A percentile compares a stretch with the other conserved stretches of the same genome.
phyloP scores from a whole-genome alignment of 1,140 invertebrate genomes.

The Temnothorax nylanderi region DNA sequence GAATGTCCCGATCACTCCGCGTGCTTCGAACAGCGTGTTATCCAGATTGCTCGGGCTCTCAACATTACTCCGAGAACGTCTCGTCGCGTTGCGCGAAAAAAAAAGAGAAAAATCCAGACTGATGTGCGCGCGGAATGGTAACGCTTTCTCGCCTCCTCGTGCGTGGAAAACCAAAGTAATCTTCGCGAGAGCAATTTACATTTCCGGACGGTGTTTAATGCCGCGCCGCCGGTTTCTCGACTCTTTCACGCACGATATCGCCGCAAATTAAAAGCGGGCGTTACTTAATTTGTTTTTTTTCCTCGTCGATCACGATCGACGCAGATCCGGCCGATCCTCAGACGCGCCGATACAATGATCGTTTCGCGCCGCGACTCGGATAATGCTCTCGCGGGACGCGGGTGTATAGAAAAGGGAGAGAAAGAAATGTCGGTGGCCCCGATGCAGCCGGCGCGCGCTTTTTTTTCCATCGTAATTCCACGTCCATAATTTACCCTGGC shows the following conservation, averaged over 20 bases:
- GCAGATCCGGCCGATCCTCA: background rate
- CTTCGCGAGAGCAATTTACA: conserved; percentile 50
- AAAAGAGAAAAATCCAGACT: conserved; percentile 28
- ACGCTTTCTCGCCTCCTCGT: conserved; percentile 55
- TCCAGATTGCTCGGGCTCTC: background rate
- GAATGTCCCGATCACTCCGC: background rate
- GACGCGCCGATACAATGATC: no score
- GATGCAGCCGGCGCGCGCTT: background rate
- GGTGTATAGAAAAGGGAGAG: background rate
- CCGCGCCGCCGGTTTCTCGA: conserved; percentile 12
- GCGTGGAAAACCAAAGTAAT: conserved; percentile 55
- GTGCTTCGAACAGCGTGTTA: background rate
- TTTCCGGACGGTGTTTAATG: conserved; percentile 39
- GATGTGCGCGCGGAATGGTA: conserved; percentile 18
- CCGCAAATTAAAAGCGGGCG: background rate
- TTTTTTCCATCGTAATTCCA: background rate
- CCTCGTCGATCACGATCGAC: no score
- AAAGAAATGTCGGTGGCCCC: background rate
- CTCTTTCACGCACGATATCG: conserved; percentile 41
- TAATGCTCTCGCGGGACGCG: background rate
- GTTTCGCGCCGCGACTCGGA: background rate
- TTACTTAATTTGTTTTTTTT: background rate
- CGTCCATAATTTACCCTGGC: background rate
- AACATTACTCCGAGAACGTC: background rate
- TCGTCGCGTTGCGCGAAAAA: background rate